Conservation (phyloP, 2,113 vertebrate genomes). For the Piprites chloris region DNA sequence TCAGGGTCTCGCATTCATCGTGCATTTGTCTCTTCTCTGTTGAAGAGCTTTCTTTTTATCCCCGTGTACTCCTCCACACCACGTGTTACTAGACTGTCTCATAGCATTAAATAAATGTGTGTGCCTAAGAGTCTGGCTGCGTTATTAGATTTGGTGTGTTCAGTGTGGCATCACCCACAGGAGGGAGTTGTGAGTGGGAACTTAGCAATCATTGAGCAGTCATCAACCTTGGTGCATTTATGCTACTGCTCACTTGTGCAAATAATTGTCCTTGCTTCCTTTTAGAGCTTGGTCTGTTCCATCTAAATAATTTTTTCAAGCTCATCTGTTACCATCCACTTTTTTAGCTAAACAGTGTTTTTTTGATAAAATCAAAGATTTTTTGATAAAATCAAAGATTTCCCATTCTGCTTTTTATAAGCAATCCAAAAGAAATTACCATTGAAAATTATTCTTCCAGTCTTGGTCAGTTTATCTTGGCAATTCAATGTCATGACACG, state of each 20-base stretch:
- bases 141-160: not conserved
- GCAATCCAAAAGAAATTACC: not conserved
- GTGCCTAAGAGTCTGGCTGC: not conserved
- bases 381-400: too few species aligned
- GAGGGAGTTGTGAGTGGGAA: not conserved
- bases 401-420: not conserved
- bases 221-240: not conserved
- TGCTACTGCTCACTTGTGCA: not conserved
- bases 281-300: not conserved
- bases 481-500: not conserved
- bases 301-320: not conserved
- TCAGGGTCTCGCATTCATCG: not conserved
- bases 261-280: not conserved
- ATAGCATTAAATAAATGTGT: not conserved
- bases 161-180: not conserved
- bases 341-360: not conserved
- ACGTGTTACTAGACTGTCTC: not conserved
- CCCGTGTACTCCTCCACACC: not conserved
- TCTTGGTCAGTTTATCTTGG: not conserved
- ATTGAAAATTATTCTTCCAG: not conserved
- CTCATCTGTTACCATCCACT: not conserved
- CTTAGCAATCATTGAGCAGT: not conserved
- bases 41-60: not conserved
- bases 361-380: too few species aligned
- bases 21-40: not conserved